phyloP scores from a whole-genome alignment of 2,797 vertebrate species.

The Myotis daubentonii region DNA sequence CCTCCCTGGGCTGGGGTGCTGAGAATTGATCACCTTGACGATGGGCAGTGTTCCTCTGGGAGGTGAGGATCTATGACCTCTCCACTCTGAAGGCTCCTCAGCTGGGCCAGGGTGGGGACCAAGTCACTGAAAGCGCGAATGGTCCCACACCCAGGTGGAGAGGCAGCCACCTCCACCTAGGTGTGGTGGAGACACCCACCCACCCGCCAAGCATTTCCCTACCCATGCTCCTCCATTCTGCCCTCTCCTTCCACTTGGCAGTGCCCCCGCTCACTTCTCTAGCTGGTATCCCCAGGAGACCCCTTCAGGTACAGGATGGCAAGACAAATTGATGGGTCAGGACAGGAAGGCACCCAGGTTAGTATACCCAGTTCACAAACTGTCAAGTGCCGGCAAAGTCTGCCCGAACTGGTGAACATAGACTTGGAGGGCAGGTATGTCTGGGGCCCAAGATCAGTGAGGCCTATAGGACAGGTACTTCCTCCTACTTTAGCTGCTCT shows the following conservation, averaged over 20 bases:
- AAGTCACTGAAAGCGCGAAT: background rate
- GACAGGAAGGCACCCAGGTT: background rate
- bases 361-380: background rate
- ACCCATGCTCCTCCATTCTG: background rate
- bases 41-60: background rate
- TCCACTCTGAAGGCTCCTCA: conserved; percentile 29
- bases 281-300: background rate
- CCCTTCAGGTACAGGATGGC: conserved; percentile 1
- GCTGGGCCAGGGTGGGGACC: background rate
- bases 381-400: background rate
- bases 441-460: background rate
- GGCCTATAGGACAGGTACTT: background rate
- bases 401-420: background rate
- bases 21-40: background rate
- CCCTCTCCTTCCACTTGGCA: background rate
- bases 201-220: background rate
- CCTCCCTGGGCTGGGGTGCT: background rate
- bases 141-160: background rate
- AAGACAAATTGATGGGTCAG: background rate
- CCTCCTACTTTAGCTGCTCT: background rate
- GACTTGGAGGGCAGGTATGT: background rate
- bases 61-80: background rate
- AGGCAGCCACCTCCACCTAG: background rate
- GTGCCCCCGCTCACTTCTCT: background rate
- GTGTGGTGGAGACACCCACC: background rate